Conservation (phyloP, 2,113 vertebrate species). For the Camelus bactrianus region DNA sequence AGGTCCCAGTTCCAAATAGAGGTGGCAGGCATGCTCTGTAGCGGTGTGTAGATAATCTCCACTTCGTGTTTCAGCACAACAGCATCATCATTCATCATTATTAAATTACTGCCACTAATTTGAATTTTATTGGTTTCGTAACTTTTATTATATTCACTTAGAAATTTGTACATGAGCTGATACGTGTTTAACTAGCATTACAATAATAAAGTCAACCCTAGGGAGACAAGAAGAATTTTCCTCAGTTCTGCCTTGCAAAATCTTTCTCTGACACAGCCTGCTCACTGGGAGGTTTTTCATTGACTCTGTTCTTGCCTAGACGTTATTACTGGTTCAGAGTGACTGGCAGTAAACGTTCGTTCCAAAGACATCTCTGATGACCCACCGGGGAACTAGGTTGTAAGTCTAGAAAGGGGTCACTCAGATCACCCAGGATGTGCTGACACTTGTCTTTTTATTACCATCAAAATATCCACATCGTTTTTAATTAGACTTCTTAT, state of each 20-base stretch:
- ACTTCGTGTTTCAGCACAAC: neutral
- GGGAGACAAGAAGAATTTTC: neutral
- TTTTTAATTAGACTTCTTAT: neutral
- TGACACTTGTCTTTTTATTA: neutral
- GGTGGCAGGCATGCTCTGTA: neutral
- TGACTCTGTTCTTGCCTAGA: neutral
- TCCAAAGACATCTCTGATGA: neutral
- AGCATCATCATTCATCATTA: neutral
- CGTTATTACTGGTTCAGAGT: neutral
- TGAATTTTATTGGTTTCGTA: constrained; percentile 28
- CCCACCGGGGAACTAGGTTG: neutral
- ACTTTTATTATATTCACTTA: constrained; percentile 34
- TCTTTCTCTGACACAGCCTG: neutral
- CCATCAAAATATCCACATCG: neutral
- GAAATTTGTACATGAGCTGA: constrained; percentile 12
- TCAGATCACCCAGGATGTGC: neutral
- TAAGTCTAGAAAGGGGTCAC: neutral
- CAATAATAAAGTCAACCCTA: constrained; percentile 42
- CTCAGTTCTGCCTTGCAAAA: constrained; percentile 1
- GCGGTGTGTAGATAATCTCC: neutral
- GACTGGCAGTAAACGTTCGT: neutral
- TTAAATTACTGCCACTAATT: constrained; percentile 24
- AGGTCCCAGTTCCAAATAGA: neutral
- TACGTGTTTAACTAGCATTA: constrained; percentile 24
- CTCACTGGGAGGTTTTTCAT: neutral